phyloP scores from a whole-genome alignment of 2,113 vertebrate genomes.

The Mesoclemmys tuberculata region DNA sequence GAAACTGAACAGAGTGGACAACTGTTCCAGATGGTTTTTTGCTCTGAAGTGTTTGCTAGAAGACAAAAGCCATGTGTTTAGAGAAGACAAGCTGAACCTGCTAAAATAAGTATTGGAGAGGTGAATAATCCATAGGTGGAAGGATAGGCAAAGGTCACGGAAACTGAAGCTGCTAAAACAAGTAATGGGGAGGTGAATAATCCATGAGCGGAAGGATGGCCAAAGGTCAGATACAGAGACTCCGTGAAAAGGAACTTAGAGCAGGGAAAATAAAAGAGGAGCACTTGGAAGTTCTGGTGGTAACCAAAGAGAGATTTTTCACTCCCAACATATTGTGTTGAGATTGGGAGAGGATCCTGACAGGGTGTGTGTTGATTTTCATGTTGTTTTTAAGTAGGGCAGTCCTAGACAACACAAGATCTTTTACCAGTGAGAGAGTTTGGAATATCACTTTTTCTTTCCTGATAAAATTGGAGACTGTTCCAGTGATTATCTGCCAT shows the following conservation, averaged over 20 bases:
- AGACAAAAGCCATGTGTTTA: slow-evolving; percentile 1
- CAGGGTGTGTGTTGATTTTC: background rate
- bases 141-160: background rate
- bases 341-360: background rate
- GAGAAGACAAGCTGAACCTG: slow-evolving; percentile 9
- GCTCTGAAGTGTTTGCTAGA: background rate
- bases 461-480: slow-evolving; percentile 61
- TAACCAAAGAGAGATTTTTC: background rate
- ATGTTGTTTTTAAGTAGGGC: slow-evolving; percentile 35
- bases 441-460: slow-evolving; percentile 59
- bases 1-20: slow-evolving; percentile 8
- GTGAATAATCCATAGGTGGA: background rate
- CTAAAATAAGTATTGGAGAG: background rate
- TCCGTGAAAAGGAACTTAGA: background rate
- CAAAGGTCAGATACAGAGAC: slow-evolving; percentile 16
- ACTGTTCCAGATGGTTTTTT: background rate
- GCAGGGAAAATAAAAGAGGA: background rate
- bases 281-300: background rate
- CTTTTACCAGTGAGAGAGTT: slow-evolving; percentile 20
- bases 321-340: background rate
- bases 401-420: slow-evolving; percentile 18
- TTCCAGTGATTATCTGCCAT: slow-evolving; percentile 85
- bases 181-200: background rate
- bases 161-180: slow-evolving; percentile 12
- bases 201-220: background rate